Conservation (phyloP, 2,113 vertebrate genomes). For the Onychorhynchus coronatus region DNA sequence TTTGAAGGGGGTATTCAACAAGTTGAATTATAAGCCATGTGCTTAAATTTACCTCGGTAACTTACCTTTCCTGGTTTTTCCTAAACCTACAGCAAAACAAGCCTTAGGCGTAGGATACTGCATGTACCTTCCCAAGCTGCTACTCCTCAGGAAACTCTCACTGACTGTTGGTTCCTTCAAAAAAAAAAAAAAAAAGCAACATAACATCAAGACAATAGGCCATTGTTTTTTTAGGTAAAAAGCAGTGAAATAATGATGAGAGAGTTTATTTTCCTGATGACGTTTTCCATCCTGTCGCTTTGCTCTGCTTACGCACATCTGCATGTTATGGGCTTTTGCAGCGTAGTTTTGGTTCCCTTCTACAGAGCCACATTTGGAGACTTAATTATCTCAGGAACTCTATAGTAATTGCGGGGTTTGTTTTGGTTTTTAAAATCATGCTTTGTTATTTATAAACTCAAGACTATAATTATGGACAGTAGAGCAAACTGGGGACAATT, state of each 20-base stretch:
- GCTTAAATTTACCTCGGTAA: neutral
- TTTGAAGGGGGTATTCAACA: neutral
- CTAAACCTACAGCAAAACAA: slow-evolving; percentile 28
- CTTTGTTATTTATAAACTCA: slow-evolving; percentile 44
- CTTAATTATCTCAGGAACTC: slow-evolving; percentile 38
- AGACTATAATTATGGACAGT: slow-evolving; percentile 49
- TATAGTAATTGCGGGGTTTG: slow-evolving; percentile 28
- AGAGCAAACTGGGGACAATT: slow-evolving; percentile 34
- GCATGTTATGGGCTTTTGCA: neutral
- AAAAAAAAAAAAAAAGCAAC: slow-evolving; percentile 9
- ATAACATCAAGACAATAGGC: slow-evolving; percentile 52
- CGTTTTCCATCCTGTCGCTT: slow-evolving; percentile 44
- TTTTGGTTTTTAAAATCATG: slow-evolving; percentile 22
- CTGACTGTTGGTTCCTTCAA: slow-evolving; percentile 21
- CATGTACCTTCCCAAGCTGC: slow-evolving; percentile 26
- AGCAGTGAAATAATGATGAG: slow-evolving; percentile 47
- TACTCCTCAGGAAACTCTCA: slow-evolving; percentile 33
- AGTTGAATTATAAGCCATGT: neutral
- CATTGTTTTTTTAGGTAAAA: slow-evolving; percentile 49
- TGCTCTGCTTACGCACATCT: slow-evolving; percentile 27
- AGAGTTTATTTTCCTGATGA: slow-evolving; percentile 53
- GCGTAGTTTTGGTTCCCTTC: neutral
- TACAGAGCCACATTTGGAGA: slow-evolving; percentile 24
- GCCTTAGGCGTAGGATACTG: neutral
- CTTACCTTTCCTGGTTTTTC: neutral